Evolutionary conservation across 2,113 vertebrate genomes (phyloP).

Genomic region (Dicaeum eximium): DNA sequence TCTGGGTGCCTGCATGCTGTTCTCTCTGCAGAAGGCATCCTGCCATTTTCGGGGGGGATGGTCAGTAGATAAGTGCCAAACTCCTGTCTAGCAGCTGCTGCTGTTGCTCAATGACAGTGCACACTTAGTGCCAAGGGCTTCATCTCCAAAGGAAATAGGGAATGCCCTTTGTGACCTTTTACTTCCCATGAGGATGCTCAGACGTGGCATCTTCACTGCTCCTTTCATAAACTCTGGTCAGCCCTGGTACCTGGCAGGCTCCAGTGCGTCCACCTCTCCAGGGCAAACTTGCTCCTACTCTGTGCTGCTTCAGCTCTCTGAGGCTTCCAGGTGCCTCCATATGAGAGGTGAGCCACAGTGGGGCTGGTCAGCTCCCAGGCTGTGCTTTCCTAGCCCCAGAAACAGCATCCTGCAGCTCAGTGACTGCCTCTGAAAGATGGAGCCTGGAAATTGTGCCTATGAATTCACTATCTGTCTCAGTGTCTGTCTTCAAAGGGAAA

Average conservation of each 20-base stretch:
- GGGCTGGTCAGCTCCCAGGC: neutral
- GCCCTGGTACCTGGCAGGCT: neutral
- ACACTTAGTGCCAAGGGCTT: neutral
- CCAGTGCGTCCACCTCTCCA: neutral
- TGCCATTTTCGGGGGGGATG: neutral
- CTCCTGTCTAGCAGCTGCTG: neutral
- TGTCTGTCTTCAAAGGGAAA: neutral
- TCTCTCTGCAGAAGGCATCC: neutral
- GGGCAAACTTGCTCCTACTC: neutral
- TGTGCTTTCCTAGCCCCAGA: neutral
- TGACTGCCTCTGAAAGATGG: neutral
- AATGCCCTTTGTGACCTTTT: neutral
- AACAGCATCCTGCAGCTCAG: neutral
- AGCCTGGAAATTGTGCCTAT: neutral
- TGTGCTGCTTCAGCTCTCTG: neutral
- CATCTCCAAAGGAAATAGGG: neutral
- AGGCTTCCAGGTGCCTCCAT: neutral
- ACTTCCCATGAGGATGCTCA: fast-evolving
- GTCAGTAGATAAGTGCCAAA: fast-evolving
- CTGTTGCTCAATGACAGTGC: neutral
- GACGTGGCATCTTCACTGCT: neutral
- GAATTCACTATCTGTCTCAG: neutral
- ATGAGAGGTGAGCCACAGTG: fast-evolving
- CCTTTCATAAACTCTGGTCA: neutral
- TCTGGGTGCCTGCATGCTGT: neutral